These are phyloP conservation scores for Caradrina kadenii DNA, from an alignment of 2,888 invertebrate genomes.

Conservation along the genomic window DNA sequence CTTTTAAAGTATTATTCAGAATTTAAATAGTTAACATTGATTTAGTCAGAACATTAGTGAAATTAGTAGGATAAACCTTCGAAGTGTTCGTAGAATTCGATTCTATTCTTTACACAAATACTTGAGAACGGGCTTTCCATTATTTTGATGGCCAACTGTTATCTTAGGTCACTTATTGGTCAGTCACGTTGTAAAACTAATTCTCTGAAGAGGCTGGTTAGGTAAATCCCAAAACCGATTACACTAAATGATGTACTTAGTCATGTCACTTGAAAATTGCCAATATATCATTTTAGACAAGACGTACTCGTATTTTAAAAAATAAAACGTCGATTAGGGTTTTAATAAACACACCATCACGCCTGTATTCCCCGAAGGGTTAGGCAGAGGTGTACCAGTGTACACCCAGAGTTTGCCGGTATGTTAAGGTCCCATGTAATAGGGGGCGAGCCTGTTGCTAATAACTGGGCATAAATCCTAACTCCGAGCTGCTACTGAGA, in stretches of 20 bases:
- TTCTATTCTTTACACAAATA: slow-evolving; percentile 27
- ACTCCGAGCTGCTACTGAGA: no score
- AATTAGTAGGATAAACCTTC: slow-evolving; percentile 18
- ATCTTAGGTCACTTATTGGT: slow-evolving; percentile 25
- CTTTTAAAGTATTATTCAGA: neutral
- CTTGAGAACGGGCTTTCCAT: slow-evolving; percentile 42
- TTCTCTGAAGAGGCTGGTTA: slow-evolving; percentile 40
- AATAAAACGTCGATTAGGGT: neutral
- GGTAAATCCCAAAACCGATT: slow-evolving; percentile 21
- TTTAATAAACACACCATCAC: no score
- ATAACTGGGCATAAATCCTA: no score
- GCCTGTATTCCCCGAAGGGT: no score
- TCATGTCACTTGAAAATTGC: slow-evolving; percentile 1
- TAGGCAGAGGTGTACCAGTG: no score
- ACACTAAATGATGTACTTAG: neutral
- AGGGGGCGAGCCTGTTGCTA: no score
- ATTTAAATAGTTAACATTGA: slow-evolving; percentile 1
- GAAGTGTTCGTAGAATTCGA: slow-evolving; percentile 23
- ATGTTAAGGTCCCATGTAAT: no score
- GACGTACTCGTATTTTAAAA: neutral
- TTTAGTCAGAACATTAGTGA: slow-evolving; percentile 12
- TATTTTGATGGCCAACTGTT: slow-evolving; percentile 36
- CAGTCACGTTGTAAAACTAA: slow-evolving; percentile 28
- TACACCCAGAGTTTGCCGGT: no score
- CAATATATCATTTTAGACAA: neutral